A percentile compares a stretch with the other conserved stretches of the same genome.
Conservation (phyloP, 2,888 invertebrate genomes). For the Terebella lapidaria region DNA sequence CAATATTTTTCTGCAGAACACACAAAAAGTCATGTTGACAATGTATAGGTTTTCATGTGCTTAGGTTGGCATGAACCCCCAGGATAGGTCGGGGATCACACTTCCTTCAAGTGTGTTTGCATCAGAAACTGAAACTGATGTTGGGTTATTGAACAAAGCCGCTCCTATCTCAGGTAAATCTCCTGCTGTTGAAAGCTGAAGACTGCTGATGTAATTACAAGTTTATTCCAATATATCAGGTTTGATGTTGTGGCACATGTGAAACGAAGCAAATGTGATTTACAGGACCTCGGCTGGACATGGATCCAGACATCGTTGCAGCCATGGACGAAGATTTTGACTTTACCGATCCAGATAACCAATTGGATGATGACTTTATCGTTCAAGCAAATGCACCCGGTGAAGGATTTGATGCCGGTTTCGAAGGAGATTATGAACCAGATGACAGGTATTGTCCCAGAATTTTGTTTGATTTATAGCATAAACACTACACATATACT, state of each 20-base stretch:
- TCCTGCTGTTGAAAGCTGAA: neutral
- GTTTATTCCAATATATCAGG: too few relatives aligned
- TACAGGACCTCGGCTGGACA: slow-evolving; percentile 57
- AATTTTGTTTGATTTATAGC: too few relatives aligned
- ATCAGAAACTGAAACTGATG: slow-evolving; percentile 75
- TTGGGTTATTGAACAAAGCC: slow-evolving; percentile 77
- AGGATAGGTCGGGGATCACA: slow-evolving; percentile 54
- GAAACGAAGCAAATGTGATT: too few relatives aligned
- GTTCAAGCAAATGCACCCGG: slow-evolving; percentile 67
- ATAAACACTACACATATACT: too few relatives aligned
- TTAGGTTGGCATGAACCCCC: too few relatives aligned
- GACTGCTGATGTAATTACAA: too few relatives aligned
- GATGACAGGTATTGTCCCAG: too few relatives aligned
- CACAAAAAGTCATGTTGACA: too few relatives aligned
- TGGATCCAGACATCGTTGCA: slow-evolving; percentile 89
- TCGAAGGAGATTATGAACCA: too few relatives aligned
- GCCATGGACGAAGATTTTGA: slow-evolving; percentile 91
- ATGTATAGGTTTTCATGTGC: too few relatives aligned
- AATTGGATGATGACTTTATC: slow-evolving; percentile 89
- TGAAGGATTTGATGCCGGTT: neutral
- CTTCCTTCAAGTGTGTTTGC: slow-evolving; percentile 86
- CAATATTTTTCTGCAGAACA: too few relatives aligned
- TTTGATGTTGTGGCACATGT: too few relatives aligned
- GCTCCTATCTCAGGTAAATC: slow-evolving; percentile 64
- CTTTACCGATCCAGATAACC: slow-evolving; percentile 74